Percentiles rank a stretch among this genome's conserved stretches.
phyloP scores from a whole-genome alignment of 2,888 invertebrate genomes.

The Polydesmus complanatus region DNA sequence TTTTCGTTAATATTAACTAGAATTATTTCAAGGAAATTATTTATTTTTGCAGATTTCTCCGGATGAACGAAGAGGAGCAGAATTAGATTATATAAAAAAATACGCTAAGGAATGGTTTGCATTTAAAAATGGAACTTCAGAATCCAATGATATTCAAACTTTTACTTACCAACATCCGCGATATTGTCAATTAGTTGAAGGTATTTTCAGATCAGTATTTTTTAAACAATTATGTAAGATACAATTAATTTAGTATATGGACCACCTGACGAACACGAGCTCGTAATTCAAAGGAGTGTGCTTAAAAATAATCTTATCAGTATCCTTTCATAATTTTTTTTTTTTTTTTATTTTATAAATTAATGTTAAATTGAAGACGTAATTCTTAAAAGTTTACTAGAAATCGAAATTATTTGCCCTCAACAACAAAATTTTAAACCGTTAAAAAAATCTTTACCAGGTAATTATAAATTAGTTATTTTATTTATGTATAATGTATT shows the following conservation, averaged over 20 bases:
- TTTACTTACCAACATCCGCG: constrained; percentile 60
- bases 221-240: constrained; percentile 16
- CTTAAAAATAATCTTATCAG: constrained; percentile 54
- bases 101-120: constrained; percentile 59
- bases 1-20: background rate
- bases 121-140: background rate
- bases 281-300: constrained; percentile 42
- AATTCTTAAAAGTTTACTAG: background rate
- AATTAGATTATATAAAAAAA: constrained; percentile 78
- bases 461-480: constrained; percentile 29
- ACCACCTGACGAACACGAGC: constrained; percentile 59
- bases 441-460: background rate
- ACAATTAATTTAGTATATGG: constrained; percentile 54
- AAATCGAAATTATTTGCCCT: constrained; percentile 26
- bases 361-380: constrained; percentile 36
- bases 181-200: constrained; percentile 54
- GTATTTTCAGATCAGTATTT: constrained; percentile 39
- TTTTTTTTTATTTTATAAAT: constrained; percentile 20
- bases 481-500: constrained; percentile 42
- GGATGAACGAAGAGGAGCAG: constrained; percentile 67
- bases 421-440: constrained; percentile 32
- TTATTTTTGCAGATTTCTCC: constrained; percentile 38
- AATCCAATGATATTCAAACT: constrained; percentile 30
- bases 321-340: constrained; percentile 23
- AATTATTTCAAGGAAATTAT: background rate